Conservation (phyloP, 2,113 vertebrate genomes). For the Corythaeola cristata region DNA sequence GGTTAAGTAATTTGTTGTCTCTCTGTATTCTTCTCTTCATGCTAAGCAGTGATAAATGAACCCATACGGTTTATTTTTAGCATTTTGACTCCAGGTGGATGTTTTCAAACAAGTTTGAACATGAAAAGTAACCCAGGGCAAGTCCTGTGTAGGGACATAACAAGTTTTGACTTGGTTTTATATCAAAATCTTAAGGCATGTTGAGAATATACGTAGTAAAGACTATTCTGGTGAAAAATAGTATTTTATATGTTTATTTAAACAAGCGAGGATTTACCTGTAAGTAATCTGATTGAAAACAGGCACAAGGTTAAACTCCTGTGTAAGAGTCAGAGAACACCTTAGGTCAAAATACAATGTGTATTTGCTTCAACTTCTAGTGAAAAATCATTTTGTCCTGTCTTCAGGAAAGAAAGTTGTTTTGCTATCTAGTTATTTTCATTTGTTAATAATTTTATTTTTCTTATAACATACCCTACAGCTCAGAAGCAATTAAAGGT, state of each 20-base stretch:
- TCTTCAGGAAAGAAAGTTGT: neutral
- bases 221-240: neutral
- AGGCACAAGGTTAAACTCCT: neutral
- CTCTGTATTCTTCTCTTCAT: neutral
- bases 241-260: neutral
- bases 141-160: neutral
- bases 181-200: neutral
- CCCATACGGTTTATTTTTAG: neutral
- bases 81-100: neutral
- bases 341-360: neutral
- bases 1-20: neutral
- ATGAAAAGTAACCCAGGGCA: neutral
- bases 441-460: neutral
- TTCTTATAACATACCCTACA: constrained; percentile 52
- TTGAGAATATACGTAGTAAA: neutral
- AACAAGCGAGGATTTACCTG: fast-evolving
- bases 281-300: neutral
- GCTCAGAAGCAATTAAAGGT: constrained; percentile 94
- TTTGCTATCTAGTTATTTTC: neutral
- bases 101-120: neutral
- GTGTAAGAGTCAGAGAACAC: neutral
- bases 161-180: fast-evolving
- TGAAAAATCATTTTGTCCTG: neutral
- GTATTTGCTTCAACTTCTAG: neutral
- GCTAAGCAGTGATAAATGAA: neutral